These are phyloP conservation scores for Fabriciana adippe DNA, from an alignment of 2,888 invertebrate genomes.

Conservation along the genomic window DNA sequence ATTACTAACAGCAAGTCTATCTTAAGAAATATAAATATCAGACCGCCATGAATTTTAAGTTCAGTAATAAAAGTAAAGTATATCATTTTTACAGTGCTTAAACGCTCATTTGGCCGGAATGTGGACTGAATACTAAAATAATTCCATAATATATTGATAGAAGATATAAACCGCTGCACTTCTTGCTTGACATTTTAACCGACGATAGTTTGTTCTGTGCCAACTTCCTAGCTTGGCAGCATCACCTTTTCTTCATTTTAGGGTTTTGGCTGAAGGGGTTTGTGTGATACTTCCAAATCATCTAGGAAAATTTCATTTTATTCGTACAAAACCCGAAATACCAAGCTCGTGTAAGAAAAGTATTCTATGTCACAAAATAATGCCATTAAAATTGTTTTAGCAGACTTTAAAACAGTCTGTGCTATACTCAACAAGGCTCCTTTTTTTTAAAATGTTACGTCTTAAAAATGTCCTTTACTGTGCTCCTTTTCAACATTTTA, in stretches of 20 bases:
- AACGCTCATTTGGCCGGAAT: conserved; percentile 1
- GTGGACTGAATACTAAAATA: not conserved
- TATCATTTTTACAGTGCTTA: conserved; percentile 11
- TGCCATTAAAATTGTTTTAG: too few species aligned
- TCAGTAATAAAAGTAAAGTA: conserved; percentile 4
- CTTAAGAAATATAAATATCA: conserved; percentile 13
- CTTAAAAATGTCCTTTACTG: too few species aligned
- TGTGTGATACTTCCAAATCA: too few species aligned
- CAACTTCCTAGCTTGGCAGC: not conserved
- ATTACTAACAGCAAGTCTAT: not conserved
- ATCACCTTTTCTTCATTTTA: not conserved
- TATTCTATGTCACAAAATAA: too few species aligned
- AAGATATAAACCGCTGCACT: not conserved
- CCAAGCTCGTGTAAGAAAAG: too few species aligned
- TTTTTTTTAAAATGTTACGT: too few species aligned
- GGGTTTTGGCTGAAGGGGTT: not conserved
- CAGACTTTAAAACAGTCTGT: too few species aligned
- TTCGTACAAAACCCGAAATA: too few species aligned
- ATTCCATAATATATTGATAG: not conserved
- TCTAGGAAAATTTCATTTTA: too few species aligned
- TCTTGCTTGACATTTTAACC: not conserved
- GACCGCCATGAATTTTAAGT: conserved; percentile 7
- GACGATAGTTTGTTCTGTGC: not conserved
- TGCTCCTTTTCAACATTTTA: too few species aligned
- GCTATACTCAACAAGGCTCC: too few species aligned